Base-by-base conservation (phyloP, 2,888 invertebrate genomes). In the Eilema sororculum region DNA sequence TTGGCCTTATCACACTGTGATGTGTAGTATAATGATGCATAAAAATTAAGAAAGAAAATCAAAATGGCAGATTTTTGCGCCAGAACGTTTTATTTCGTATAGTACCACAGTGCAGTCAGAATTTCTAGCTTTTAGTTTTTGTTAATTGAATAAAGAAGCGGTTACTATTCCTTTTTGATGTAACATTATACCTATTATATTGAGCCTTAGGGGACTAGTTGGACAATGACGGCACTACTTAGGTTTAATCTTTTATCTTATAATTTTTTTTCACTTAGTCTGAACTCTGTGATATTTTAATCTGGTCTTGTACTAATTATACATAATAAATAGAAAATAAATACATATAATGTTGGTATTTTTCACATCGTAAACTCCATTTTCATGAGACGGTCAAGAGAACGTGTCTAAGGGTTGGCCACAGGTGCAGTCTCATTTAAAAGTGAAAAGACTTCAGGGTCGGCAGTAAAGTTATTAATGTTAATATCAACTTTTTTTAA, bases 221-320 rank as follows among this genome's bases (percentile, higher is more conserved):
- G n/a, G 52, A 52, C 8, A n/a, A 52, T 52, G n/a, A 9, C 52
- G 2, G n/a, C 13, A 13, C 13, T 16, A 22, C 8, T 62, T 24
- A 24, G 37, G 22, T 3, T 62, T 16, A 33, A 62, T 22, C 6
- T 13, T 61, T 13, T 9, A 62, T 24, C 22, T 62, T 37, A 37
- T 37, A 65, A 46, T 63, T 28, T 52, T 67, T 65, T 73, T 69
- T 73, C 62, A 37, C 58, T 72, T 73, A 74, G 80, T 75, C 74
- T 78, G 67, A 71, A 77, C 74, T 77, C 83, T 86, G 84, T 86
- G 84, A 86, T 87, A 88, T 88, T 84, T 87, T 70, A 37, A 22
- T 37, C 13, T 24, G 33, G 6, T 20, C 5, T 57, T 63, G 37
- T 52, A 37, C 28, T 63, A n/a, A n/a, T n/a, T 30, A 24, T 52